phyloP scores from a whole-genome alignment of 2,888 invertebrate species.

The Orthosia incerta region DNA sequence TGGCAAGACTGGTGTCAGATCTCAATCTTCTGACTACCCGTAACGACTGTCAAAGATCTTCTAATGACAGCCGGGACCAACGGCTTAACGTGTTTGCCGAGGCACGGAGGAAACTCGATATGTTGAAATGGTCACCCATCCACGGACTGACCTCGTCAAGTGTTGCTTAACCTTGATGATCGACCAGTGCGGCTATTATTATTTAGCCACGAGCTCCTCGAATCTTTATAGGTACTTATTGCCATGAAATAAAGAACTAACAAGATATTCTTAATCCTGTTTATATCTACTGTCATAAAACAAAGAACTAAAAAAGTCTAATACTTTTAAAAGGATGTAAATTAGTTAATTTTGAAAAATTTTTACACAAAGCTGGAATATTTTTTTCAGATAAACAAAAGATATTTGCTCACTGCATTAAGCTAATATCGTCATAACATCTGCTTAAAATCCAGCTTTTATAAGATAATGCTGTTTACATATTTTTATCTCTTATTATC shows the following conservation, averaged over 20 bases:
- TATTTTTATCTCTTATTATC: no score
- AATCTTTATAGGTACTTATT: not conserved
- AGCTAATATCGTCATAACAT: slow-evolving; percentile 11
- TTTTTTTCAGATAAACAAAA: slow-evolving; percentile 6
- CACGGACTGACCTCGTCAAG: no score
- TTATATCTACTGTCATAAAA: not conserved
- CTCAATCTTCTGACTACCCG: no score
- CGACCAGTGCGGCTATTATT: no score
- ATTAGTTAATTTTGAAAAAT: slow-evolving; percentile 1
- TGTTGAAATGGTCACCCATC: no score
- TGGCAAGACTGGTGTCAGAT: no score
- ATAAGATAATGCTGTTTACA: not conserved
- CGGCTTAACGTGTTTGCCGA: no score
- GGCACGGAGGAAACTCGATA: no score
- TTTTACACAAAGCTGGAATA: slow-evolving; percentile 14
- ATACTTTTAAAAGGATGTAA: not conserved
- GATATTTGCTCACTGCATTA: slow-evolving; percentile 6
- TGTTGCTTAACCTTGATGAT: no score
- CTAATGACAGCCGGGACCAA: no score
- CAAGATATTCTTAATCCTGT: not conserved
- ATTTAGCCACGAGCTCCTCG: no score
- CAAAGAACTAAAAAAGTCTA: not conserved
- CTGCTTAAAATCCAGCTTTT: not conserved
- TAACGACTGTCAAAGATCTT: no score
- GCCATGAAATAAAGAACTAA: not conserved